Base-by-base conservation (phyloP, 2,797 vertebrate genomes). In the Astyanax mexicanus region DNA sequence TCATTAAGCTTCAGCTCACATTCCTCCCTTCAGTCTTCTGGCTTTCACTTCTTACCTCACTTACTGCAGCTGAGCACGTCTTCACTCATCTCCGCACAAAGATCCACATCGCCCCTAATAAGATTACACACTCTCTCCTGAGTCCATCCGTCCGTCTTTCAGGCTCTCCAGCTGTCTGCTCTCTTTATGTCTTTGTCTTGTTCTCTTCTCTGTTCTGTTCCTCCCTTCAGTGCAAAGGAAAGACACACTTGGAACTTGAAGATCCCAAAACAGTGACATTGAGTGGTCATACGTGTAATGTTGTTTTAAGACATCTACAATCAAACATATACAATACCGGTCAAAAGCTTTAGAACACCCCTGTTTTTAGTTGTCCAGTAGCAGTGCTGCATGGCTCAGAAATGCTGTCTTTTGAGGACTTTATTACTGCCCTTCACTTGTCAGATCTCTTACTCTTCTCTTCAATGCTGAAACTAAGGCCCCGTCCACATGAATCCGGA, bases 1-100 rank as follows among this genome's bases (percentile, higher is more conserved):
- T 90, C 87, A 90, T 92, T 90, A 90, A 89, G 88, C 90, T 88
- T 89, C 90, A 88, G 82, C 82, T 87, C 81, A 90, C 88, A 92
- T 90, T 89, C 88, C 85, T 88, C 81, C 74, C 81, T 80, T 86
- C 88, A 90, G 84, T 90, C 86, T 85, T 80, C 74, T 83, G 78
- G 67, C 81, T 85, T 74, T 54, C 74, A 38, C 78, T 81, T 82
- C 62, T 81, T 55, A 15, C 13, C 12, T 64, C 79, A 80, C 72
- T 69, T 76, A 77, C 74, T 78, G 44, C 3, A 44, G 61, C 61
- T 7, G 13, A 44, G 61, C 40, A 27, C 61, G 42, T 64, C 61
- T 64, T 64, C 38, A 27, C 44, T 44, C 38, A 44, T 44, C 61
- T 64, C 38, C 40, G 12, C 38, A 42, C 40, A 64, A 15, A 54